Percentiles rank a stretch among this genome's conserved stretches.
phyloP scores from a whole-genome alignment of 2,113 vertebrate species.

The Mungos mungo region DNA sequence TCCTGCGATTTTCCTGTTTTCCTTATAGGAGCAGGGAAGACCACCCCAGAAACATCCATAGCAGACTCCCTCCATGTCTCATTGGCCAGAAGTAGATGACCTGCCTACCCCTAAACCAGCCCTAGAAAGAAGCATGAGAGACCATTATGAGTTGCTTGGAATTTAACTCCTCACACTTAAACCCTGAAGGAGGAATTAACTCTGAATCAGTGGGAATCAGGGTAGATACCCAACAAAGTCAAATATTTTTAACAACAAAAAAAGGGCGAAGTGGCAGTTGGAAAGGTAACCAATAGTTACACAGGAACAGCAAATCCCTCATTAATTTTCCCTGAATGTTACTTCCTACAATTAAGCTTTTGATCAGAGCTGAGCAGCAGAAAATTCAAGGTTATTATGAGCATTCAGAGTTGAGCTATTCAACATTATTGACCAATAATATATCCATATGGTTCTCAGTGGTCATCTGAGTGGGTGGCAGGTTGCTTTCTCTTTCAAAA shows the following conservation, averaged over 20 bases:
- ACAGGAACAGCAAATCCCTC: not conserved
- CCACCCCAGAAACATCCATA: not conserved
- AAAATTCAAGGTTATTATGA: not conserved
- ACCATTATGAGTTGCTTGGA: not conserved
- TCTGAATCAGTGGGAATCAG: not conserved
- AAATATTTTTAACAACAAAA: not conserved
- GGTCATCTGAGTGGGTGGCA: not conserved
- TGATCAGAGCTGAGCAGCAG: not conserved
- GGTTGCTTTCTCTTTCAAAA: not conserved
- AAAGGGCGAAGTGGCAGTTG: not conserved
- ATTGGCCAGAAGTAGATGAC: not conserved
- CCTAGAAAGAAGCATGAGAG: not conserved
- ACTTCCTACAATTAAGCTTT: constrained; percentile 1
- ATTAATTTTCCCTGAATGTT: not conserved
- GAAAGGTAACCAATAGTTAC: not conserved
- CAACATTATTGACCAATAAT: not conserved
- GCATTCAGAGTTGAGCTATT: not conserved
- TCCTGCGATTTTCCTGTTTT: not conserved
- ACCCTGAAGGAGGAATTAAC: not conserved
- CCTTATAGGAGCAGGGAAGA: not conserved
- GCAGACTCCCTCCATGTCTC: not conserved
- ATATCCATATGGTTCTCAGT: not conserved
- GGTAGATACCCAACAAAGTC: not conserved
- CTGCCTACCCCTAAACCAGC: not conserved
- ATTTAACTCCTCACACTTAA: not conserved